Base-by-base conservation (phyloP, 2,113 vertebrate genomes). In the Lycocorax pyrrhopterus region DNA sequence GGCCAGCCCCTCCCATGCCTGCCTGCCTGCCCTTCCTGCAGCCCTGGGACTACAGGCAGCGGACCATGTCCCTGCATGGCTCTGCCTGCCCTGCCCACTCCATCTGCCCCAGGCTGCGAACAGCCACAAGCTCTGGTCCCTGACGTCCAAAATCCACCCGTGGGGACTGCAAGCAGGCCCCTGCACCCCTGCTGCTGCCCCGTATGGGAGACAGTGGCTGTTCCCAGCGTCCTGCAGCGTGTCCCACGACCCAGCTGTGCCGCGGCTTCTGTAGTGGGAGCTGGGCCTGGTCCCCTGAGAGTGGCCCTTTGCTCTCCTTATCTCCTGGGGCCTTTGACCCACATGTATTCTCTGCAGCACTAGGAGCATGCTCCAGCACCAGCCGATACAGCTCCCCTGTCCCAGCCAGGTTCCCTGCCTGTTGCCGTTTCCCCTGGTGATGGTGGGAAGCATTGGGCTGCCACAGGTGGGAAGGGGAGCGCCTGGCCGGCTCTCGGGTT, bases 311-410 rank as follows among this genome's bases (percentile, higher is more conserved):
- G 72, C 72, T 49, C 37, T 84, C 7, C 51, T 75, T 81, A 55
- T 89, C 92, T 94, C 56, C 56, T 6, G 20, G 29, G 73, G 33
- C 69, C 89, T 93, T 85, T 86, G 83, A 80, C 83, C 79, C 46
- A 35, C 62, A 25, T 10, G n/a, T 84, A 44, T 43, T 76, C 13
- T 30, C 7, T 1, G 1, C 59, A 29, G 47, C 1, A 0, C 58
- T 44, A 26, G 1, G 53, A 66, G 63, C 7, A 0, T 35, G 56
- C 59, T 71, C 47, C 1, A 3, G 37, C 66, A 44, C 18, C 1
- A 14, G 59, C 46, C 0, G 0, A 13, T 8, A 2, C 0, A 0
- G 63, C 32, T 69, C 2, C 47, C 23, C 37, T 3, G 4, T 37
- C 44, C 59, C 7, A 0, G 56, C 23, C 90, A 22, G 66, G 41